Evolutionary conservation across 2,113 vertebrate species (phyloP).

Genomic region (Mionectes macconnelli): DNA sequence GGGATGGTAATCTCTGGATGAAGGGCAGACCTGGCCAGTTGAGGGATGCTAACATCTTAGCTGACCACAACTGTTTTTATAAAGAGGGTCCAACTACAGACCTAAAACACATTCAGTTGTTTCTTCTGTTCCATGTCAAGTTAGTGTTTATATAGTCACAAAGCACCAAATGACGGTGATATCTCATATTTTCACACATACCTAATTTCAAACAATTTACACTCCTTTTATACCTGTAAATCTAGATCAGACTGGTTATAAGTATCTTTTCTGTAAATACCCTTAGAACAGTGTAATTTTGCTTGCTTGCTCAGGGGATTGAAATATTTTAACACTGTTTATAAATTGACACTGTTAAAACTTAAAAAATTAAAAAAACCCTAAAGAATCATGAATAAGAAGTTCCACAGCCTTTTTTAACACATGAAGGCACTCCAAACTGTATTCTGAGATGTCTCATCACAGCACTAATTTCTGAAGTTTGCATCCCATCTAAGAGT

Average conservation of each 20-base stretch:
- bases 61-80: not conserved
- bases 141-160: not conserved
- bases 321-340: not conserved
- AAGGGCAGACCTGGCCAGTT: not conserved
- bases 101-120: not conserved
- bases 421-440: not conserved
- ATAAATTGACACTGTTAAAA: not conserved
- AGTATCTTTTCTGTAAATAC: not conserved
- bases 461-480: not conserved
- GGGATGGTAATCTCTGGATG: not conserved
- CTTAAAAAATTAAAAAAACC: too few species aligned
- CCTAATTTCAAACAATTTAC: not conserved
- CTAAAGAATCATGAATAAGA: not conserved
- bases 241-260: not conserved
- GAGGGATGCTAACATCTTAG: not conserved
- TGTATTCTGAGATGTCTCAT: not conserved
- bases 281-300: not conserved
- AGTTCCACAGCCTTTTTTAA: not conserved
- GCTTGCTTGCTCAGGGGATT: not conserved
- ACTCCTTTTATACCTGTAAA: not conserved
- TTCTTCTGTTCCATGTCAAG: not conserved
- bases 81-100: not conserved
- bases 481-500: not conserved
- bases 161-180: not conserved
- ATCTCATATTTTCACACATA: not conserved